These are phyloP conservation scores for Camponotus fellah DNA, from an alignment of 2,888 invertebrate species.

Conservation along the genomic window DNA sequence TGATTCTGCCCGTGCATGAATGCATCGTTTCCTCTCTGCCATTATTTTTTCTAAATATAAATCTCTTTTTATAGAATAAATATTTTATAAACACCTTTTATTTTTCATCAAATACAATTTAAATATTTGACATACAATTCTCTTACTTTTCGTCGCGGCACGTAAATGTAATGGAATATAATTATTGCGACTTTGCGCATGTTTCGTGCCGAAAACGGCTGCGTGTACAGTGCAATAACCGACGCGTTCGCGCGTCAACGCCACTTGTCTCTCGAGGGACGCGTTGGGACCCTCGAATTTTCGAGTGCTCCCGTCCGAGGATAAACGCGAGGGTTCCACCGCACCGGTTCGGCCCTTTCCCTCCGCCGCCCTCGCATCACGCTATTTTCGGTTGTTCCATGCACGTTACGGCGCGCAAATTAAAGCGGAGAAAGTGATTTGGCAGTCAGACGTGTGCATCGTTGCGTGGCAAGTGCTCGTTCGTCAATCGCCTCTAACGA, in stretches of 20 bases:
- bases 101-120: not conserved
- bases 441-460: slow-evolving; percentile 63
- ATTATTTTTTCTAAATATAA: not conserved
- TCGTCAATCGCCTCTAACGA: slow-evolving; percentile 40
- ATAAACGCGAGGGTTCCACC: slow-evolving; percentile 54
- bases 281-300: slow-evolving; percentile 64
- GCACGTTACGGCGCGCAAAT: slow-evolving; percentile 68
- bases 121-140: not conserved
- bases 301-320: slow-evolving; percentile 60
- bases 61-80: not conserved
- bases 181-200: slow-evolving; percentile 45
- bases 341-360: slow-evolving; percentile 13
- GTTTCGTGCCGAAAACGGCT: slow-evolving; percentile 42
- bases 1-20: not conserved
- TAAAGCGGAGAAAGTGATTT: slow-evolving; percentile 69
- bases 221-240: slow-evolving; percentile 55
- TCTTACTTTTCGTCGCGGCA: not conserved
- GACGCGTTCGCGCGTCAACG: slow-evolving; percentile 61
- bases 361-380: not conserved
- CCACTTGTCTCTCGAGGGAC: slow-evolving; percentile 60
- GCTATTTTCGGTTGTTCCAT: slow-evolving; percentile 52
- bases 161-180: slow-evolving; percentile 14
- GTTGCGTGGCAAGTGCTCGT: slow-evolving; percentile 49
- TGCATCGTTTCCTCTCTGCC: not conserved
- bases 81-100: not conserved